Base-by-base conservation (phyloP, 2,797 vertebrate genomes). In the Argentina silus region DNA sequence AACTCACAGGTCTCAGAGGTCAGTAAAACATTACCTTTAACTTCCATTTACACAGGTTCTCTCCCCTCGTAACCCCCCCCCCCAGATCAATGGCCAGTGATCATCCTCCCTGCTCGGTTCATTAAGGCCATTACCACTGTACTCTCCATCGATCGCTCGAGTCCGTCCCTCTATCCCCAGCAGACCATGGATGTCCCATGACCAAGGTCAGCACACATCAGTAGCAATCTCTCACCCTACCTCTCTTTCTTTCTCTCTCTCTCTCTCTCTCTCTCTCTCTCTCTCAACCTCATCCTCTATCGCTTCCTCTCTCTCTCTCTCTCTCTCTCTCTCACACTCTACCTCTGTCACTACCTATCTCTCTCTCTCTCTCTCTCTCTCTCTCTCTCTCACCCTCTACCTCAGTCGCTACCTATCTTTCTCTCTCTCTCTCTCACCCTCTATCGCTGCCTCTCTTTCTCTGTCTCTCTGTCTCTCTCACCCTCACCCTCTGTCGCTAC, bases 101-200 rank as follows among this genome's bases (percentile, higher is more conserved):
- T 89, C 71, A 62, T 57, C 66, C 48, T 73, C 77, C 78, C 65
- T 80, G 74, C 76, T 68, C 71, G 27, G 67, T 64, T 78, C 73
- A 86, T 88, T 85, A 80, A 71, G 79, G 80, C 74, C 81, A 80
- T 89, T 86, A 85, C 74, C 60, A n/a, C 67, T 63, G 76, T 62
- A 75, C 77, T 80, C 79, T 77, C 70, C 80, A 87, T 89, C 65
- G 74, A 86, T 87, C 80, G 67, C 67, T 3, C 50, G 57, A 74
- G 74, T 55, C 44, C 80, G 59, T 80, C 65, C 69, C 59, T 45
- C 42, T 74, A 66, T 70, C 74, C 79, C 68, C 69, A 7, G 74
- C 69, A 75, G 79, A 78, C 27, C 3, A 56, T 7, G 21, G 69
- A 68, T 70, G 42, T 72, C 55, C 72, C 44, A 65, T 47, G 47